Evolutionary conservation across 1,140 invertebrate species (phyloP), one percentile per base, ranked within the genome.

Genomic region (Bombus balteatus): DNA sequence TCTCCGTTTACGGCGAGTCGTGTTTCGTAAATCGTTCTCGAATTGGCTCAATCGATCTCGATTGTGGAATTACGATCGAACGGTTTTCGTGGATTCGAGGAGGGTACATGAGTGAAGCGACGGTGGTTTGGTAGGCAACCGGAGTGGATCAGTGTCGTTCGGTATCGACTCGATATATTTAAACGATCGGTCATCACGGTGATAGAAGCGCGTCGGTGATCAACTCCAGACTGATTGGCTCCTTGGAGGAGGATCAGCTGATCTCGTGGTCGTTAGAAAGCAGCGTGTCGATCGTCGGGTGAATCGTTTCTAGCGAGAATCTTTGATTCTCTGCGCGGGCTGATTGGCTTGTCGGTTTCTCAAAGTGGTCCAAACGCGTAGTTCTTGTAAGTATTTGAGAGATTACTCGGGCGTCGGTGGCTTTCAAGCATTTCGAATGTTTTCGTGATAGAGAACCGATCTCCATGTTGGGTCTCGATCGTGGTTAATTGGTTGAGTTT

Each of bases 111-210:
- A 70, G 72, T 74, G 72, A 74, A 47, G 41, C 39, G 47, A 22
- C 47, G 47, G 72, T 32, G 3, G 28, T 59, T 72, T 72, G 79
- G 43, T 57, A 75, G 59, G n/a, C 72, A 10, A 74, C 59, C 39
- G 66, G 59, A 83, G 81, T 70, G 72, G 72, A 83, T 82, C 80
- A 83, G 73, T 83, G 72, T 68, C 81, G 81, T 62, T 34, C 25
- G 18, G 18, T 43, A 57, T 18, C 37, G 59, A 9, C 32, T 28
- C 37, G 39, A 53, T 72, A 37, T 12, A 59, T 73, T 53, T 39
- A 28, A n/a, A 57, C 66, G 66, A 81, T 82, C 57, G 41, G 72
- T 13, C 62, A 65, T 59, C 57, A 9, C 57, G 25, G 25, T 28
- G 57, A 28, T 28, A 28, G 25, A 59, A 53, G 18, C 47, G 47